Conservation (phyloP, 2,888 invertebrate species). For the Eupithecia subfuscata region DNA sequence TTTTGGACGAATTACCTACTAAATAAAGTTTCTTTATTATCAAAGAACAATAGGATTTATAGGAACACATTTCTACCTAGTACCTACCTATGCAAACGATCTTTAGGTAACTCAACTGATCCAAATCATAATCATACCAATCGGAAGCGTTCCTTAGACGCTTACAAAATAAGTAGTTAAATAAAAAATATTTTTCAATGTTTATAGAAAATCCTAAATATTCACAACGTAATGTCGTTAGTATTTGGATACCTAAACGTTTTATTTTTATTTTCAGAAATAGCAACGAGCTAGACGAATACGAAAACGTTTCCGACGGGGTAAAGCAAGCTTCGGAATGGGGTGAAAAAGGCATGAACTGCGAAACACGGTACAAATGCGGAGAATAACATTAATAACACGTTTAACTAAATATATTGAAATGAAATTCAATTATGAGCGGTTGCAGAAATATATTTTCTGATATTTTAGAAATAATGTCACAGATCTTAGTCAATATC, state of each 20-base stretch:
- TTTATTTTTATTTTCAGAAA: slow-evolving; percentile 67
- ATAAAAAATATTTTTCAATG: background rate
- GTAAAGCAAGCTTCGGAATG: slow-evolving; percentile 87
- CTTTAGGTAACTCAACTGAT: too few species aligned
- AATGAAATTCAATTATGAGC: background rate
- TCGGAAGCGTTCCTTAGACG: too few species aligned
- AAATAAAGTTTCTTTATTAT: too few species aligned
- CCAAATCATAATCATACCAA: too few species aligned
- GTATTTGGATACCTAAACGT: too few species aligned
- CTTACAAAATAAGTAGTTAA: too few species aligned
- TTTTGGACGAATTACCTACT: too few species aligned
- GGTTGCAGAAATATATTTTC: background rate
- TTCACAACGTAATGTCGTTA: too few species aligned
- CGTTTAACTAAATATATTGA: background rate
- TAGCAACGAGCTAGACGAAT: slow-evolving; percentile 76
- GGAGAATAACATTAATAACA: slow-evolving; percentile 46
- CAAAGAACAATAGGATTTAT: too few species aligned
- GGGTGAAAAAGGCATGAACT: slow-evolving; percentile 84
- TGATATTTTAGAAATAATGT: background rate
- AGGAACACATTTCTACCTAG: too few species aligned
- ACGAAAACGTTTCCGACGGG: slow-evolving; percentile 85
- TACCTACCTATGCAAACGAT: too few species aligned
- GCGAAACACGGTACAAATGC: slow-evolving; percentile 83
- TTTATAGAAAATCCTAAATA: background rate
- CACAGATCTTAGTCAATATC: background rate